Evolutionary conservation across 1,140 invertebrate genomes (phyloP).

Genomic region (Zaprionus gabonicus): DNA sequence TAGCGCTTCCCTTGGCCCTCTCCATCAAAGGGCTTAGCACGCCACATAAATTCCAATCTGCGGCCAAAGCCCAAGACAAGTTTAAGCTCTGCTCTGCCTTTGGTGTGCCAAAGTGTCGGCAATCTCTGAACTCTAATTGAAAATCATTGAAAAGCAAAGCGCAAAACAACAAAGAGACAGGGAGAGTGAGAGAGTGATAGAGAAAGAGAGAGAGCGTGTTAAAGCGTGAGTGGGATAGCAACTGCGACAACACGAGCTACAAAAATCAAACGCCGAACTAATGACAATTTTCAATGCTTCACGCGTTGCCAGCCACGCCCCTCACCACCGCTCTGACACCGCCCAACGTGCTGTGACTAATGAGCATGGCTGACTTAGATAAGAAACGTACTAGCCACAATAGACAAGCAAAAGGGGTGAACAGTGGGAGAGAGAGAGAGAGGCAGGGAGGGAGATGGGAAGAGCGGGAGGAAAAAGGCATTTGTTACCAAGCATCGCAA

Average conservation of each 20-base stretch:
- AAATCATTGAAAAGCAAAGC: conserved; percentile 70
- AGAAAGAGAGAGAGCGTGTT: background rate
- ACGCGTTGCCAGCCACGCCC: conserved; percentile 47
- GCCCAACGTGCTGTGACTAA: conserved; percentile 67
- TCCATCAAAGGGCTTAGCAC: conserved; percentile 44
- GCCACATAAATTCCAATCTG: conserved; percentile 53
- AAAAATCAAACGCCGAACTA: conserved; percentile 77
- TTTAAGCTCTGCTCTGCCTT: conserved; percentile 38
- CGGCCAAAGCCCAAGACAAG: conserved; percentile 30
- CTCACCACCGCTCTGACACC: conserved; percentile 9
- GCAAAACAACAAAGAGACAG: conserved; percentile 51
- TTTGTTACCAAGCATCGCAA: conserved; percentile 38
- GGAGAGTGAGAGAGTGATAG: background rate
- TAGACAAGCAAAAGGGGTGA: conserved; percentile 4
- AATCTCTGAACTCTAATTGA: conserved; percentile 73
- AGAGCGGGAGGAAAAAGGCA: background rate
- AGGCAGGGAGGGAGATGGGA: background rate
- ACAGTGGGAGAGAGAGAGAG: background rate
- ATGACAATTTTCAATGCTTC: conserved; percentile 82
- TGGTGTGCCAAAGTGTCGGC: conserved; percentile 43
- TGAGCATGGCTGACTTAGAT: conserved; percentile 77
- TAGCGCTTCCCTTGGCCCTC: conserved; percentile 1
- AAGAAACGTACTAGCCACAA: conserved; percentile 48
- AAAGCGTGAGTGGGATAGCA: background rate
- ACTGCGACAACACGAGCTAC: conserved; percentile 35